Conservation (phyloP, 2,888 invertebrate species). For the Criorhina ranunculi region DNA sequence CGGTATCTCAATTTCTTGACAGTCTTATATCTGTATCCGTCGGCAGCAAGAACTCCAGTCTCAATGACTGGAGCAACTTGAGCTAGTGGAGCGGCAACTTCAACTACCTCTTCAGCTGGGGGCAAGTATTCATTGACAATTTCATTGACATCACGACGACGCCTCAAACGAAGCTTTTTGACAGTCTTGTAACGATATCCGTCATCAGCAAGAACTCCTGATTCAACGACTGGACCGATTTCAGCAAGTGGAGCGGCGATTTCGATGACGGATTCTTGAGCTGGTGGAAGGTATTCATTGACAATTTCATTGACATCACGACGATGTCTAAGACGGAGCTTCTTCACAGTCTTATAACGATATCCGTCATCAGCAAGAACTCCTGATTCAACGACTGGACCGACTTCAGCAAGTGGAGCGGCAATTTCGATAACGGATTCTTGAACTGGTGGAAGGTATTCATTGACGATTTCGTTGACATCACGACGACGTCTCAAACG, state of each 20-base stretch:
- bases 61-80: slow-evolving; percentile 29
- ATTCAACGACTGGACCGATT: slow-evolving; percentile 47
- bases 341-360: slow-evolving; percentile 80
- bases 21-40: slow-evolving; percentile 58
- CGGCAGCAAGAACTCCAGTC: not conserved
- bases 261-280: slow-evolving; percentile 59
- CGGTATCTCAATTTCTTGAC: slow-evolving; percentile 58
- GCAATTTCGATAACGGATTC: slow-evolving; percentile 43
- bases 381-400: slow-evolving; percentile 26
- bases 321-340: slow-evolving; percentile 63
- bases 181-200: slow-evolving; percentile 71
- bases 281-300: slow-evolving; percentile 78
- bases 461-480: slow-evolving; percentile 79
- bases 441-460: slow-evolving; percentile 78
- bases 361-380: slow-evolving; percentile 73
- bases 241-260: slow-evolving; percentile 36
- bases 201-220: slow-evolving; percentile 51
- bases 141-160: slow-evolving; percentile 79
- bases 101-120: slow-evolving; percentile 66
- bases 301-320: slow-evolving; percentile 79
- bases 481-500: slow-evolving; percentile 79
- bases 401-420: slow-evolving; percentile 27
- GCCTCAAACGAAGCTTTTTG: slow-evolving; percentile 51
- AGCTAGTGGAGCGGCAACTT: slow-evolving; percentile 16
- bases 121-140: slow-evolving; percentile 78